Conservation (phyloP, 30 jellyfish, hydroid and myxozoan genomes). For the Turritopsis rubra region DNA sequence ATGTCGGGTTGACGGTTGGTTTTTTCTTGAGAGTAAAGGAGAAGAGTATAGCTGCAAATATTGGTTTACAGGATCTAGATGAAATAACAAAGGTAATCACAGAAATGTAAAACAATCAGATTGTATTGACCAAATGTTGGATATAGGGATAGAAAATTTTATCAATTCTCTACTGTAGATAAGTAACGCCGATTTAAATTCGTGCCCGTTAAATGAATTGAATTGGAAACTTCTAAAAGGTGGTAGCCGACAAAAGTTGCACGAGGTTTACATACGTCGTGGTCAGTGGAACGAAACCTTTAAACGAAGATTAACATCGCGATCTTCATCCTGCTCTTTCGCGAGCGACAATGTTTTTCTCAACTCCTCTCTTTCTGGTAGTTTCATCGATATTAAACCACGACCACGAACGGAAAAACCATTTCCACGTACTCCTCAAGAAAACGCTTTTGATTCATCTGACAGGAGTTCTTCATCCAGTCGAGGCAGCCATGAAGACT, state of each 20-base stretch:
- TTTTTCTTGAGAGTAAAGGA: not conserved
- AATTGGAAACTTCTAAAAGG: not conserved
- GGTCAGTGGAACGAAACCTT: not conserved
- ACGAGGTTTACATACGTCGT: not conserved
- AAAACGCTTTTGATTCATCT: not conserved
- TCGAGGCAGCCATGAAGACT: not conserved
- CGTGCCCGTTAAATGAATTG: not conserved
- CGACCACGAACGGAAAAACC: not conserved
- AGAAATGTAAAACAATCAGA: too few species aligned
- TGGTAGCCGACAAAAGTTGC: not conserved
- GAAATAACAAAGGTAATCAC: not conserved
- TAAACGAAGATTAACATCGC: not conserved
- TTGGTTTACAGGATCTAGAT: slow-evolving; percentile 4
- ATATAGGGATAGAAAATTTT: too few species aligned
- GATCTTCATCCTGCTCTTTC: not conserved
- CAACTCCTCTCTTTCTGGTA: not conserved
- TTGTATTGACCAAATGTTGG: too few species aligned
- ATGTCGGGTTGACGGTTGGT: not conserved
- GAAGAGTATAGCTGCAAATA: not conserved
- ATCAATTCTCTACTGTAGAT: not conserved
- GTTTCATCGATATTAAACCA: not conserved
- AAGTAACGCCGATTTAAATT: not conserved
- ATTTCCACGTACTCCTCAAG: not conserved
- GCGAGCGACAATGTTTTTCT: not conserved
- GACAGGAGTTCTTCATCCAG: not conserved